Conservation (phyloP, 2,797 vertebrate species). For the Oreortyx pictus region DNA sequence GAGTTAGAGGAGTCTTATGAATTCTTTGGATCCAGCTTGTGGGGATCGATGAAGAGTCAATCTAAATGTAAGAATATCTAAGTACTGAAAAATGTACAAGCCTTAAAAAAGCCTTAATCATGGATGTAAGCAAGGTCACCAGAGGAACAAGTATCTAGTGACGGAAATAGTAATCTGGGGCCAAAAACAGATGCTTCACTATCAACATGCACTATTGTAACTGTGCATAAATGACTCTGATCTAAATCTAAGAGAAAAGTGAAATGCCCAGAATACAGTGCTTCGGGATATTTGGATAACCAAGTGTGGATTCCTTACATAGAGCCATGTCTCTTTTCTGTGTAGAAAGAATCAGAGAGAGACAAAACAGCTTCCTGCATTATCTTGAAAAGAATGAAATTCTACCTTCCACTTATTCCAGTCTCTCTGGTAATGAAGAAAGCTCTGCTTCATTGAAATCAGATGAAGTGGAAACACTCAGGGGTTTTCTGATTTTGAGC, state of each 20-base stretch:
- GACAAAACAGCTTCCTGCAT: neutral
- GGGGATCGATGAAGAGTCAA: neutral
- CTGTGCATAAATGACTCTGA: neutral
- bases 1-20: constrained; percentile 23
- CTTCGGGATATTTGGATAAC: neutral
- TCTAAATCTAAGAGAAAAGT: neutral
- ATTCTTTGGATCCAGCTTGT: constrained; percentile 40
- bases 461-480: neutral
- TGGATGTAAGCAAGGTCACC: neutral
- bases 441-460: neutral
- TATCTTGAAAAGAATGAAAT: neutral
- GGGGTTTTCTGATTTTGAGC: neutral
- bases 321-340: neutral
- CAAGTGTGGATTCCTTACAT: neutral
- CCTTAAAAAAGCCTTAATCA: neutral
- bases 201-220: neutral
- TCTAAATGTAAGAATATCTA: constrained; percentile 34
- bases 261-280: neutral
- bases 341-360: neutral
- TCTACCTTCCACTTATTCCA: neutral
- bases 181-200: neutral
- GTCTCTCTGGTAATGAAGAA: neutral
- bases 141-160: neutral
- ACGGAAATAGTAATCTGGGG: neutral
- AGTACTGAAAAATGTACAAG: constrained; percentile 33